Evolutionary conservation across 2,113 vertebrate species (phyloP), one percentile per base, ranked within the genome.

Genomic region (Psammodynastes pulverulentus): DNA sequence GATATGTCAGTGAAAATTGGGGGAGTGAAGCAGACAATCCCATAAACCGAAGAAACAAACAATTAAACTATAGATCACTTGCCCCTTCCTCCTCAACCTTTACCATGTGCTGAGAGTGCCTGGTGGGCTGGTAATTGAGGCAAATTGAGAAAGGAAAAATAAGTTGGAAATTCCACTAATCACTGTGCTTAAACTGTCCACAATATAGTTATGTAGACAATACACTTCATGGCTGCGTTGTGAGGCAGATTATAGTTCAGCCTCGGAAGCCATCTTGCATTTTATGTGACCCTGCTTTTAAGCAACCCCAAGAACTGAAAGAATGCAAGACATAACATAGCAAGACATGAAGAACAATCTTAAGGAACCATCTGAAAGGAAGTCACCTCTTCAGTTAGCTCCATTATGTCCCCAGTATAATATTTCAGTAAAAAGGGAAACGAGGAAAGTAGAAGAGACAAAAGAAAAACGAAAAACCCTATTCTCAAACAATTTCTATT

Each of bases 401-500:
- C 45, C 49, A n/a, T 92, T 93, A 88, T 1, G 12, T 9, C 39
- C 21, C 56, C 1, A 0, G 1, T 51, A 53, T 94, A 52, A 21
- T 52, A 88, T 24, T 67, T 92, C 19, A 6, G 0, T 1, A 87
- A 53, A 67, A 93, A 90, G 19, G 15, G n/a, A 93, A 93, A 21
- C 45, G 88, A n/a, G 86, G n/a, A 84, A 94, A 93, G 84, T 15
- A 91, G 48, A 23, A 54, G 56, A 2, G 49, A 90, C 21, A 79
- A 34, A 85, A 56, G 39, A 89, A 58, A 84, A 19, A 45, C 86
- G 91, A 24, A 6, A 92, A 92, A 24, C 29, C 29, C 21, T 85
- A 12, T 10, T 12, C 43, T 26, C 29, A 52, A 87, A 87, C n/a
- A 23, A 86, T 72, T 6, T 39, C 24, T 48, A 17, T 6, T n/a